Conservation (phyloP, 1,140 invertebrate species). For the Papilio glaucus region DNA sequence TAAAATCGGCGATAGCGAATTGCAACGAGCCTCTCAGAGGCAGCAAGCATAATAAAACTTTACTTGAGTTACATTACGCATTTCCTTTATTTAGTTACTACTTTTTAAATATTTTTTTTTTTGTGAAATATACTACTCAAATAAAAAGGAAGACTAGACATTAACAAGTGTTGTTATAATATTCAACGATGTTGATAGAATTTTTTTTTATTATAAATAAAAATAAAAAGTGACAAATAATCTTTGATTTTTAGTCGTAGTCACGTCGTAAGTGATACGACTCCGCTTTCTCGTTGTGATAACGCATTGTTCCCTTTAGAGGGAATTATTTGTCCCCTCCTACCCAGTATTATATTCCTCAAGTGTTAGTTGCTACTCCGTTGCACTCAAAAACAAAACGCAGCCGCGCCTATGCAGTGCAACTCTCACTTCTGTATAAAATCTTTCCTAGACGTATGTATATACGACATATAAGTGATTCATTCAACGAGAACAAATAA, state of each 20-base stretch:
- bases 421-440: slow-evolving; percentile 25
- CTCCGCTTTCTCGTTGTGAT: slow-evolving; percentile 58
- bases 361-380: slow-evolving; percentile 52
- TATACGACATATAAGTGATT: slow-evolving; percentile 6
- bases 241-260: slow-evolving; percentile 38
- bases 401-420: slow-evolving; percentile 20
- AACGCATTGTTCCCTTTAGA: slow-evolving; percentile 69
- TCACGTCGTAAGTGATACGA: slow-evolving; percentile 44
- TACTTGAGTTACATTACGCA: not conserved
- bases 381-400: slow-evolving; percentile 57
- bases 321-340: slow-evolving; percentile 65
- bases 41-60: slow-evolving; percentile 47
- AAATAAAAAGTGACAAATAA: not conserved
- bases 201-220: not conserved
- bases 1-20: slow-evolving; percentile 78
- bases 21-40: slow-evolving; percentile 71
- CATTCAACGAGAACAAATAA: not conserved
- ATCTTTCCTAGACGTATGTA: not conserved
- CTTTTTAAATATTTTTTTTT: not conserved
- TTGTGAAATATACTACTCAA: too few relatives aligned
- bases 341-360: slow-evolving; percentile 47
- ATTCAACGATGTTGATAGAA: not conserved
- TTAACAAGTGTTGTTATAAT: not conserved
- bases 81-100: not conserved
- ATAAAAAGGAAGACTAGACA: not conserved